Evolutionary conservation across 2,888 invertebrate genomes (phyloP), one percentile per base, ranked within the genome.

Genomic region (Ophioninae sp.): DNA sequence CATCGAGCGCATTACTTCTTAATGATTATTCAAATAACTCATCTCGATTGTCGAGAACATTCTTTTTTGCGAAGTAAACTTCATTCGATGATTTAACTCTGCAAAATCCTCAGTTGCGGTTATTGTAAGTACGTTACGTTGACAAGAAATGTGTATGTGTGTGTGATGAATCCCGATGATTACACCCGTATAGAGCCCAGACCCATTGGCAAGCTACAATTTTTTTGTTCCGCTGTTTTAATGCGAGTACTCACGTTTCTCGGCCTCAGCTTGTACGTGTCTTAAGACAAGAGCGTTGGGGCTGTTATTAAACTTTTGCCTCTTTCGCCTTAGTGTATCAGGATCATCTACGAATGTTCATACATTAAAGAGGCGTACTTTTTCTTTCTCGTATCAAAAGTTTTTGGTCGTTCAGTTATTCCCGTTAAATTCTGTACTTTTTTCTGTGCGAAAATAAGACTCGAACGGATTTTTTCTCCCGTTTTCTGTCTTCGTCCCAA

Each of bases 311-410:
- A 93, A 93, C 93, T 94, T 94, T 92, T 93, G 93, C 91, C 94
- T 93, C 91, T 95, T 95, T 92, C 94, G 94, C 93, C 94, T 95
- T 92, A 94, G 93, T 88, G 93, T 93, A 92, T 93, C 94, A 89
- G 94, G 94, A 94, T 95, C 95, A 94, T 95, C 95, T 95, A 95
- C 89, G 94, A 94, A 93, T 90, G 88, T 92, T 93, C 85, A 90
- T 87, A 87, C 56, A 87, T 90, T 90, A 90, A 85, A 64, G 51
- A 61, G 63, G 61, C 30, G 51, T 30, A 10, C 13, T 58, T 69
- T 69, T 73, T 56, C 37, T 20, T 37, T 51, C 17, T 6, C 51
- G 10, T 10, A 3, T 22, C n/a, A 23, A 17, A 41, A 10, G n/a
- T 41, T 20, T 22, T 68, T 23, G 23, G 58, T 30, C 5, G 30